Conservation (phyloP, 2,797 vertebrate genomes). For the Spinus pinus region DNA sequence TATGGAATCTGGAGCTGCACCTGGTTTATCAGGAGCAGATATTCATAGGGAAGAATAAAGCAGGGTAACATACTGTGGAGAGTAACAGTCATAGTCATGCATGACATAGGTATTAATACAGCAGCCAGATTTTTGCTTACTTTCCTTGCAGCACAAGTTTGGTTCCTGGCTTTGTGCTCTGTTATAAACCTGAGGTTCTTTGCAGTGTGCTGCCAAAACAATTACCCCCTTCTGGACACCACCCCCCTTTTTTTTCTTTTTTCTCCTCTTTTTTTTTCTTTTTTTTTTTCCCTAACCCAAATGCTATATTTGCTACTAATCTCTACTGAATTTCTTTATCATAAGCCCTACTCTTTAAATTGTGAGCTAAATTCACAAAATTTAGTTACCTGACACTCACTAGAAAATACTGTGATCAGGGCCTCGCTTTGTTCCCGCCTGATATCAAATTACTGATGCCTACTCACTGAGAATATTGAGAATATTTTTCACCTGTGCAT, state of each 20-base stretch:
- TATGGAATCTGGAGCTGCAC: background rate
- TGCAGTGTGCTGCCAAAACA: background rate
- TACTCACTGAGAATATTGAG: background rate
- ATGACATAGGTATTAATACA: background rate
- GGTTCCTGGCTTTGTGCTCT: background rate
- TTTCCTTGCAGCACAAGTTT: background rate
- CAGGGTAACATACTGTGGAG: background rate
- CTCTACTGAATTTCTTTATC: background rate
- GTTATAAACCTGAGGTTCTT: background rate
- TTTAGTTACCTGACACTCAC: background rate
- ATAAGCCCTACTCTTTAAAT: background rate
- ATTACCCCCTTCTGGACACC: background rate
- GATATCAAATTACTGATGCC: background rate
- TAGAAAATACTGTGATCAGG: background rate
- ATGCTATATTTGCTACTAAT: background rate
- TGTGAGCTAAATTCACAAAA: background rate
- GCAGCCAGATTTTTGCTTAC: background rate
- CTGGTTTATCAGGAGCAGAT: background rate
- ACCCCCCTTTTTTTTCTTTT: accelerated
- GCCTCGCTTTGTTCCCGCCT: accelerated
- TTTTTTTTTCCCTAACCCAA: accelerated
- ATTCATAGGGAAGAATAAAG: background rate
- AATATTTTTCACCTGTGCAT: background rate
- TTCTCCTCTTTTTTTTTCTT: background rate
- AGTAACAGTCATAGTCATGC: background rate